Conservation (phyloP, 2,113 vertebrate species). For the Emydura subglobosa region DNA sequence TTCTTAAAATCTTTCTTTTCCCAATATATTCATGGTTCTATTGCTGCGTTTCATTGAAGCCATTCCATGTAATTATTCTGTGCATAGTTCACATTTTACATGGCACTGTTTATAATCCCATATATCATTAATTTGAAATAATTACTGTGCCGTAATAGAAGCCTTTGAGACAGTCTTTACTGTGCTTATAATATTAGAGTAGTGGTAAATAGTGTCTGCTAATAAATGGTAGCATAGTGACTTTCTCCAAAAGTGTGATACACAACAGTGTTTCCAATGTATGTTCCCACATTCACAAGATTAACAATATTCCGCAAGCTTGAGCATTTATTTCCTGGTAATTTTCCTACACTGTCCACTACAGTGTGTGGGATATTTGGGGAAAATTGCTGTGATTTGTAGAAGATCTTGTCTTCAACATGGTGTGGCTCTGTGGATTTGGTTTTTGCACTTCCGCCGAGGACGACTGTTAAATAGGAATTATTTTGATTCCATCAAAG, state of each 20-base stretch:
- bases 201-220: constrained; percentile 45
- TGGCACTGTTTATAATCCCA: background rate
- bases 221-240: constrained; percentile 66
- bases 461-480: constrained; percentile 26
- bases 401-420: constrained; percentile 17
- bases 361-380: constrained; percentile 6
- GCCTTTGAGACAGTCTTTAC: constrained; percentile 56
- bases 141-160: constrained; percentile 34
- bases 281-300: constrained; percentile 28
- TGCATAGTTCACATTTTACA: background rate
- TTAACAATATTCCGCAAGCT: background rate
- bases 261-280: constrained; percentile 44
- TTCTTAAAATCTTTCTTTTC: background rate
- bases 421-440: constrained; percentile 28
- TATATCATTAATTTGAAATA: constrained; percentile 54
- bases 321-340: constrained; percentile 18
- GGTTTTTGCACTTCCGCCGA: constrained; percentile 18
- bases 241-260: constrained; percentile 44
- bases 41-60: background rate
- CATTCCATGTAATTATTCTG: constrained; percentile 32
- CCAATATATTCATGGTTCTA: constrained; percentile 36
- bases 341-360: constrained; percentile 23
- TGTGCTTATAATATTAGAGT: constrained; percentile 60
- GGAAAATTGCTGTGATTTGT: constrained; percentile 7
- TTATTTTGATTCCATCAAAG: constrained; percentile 53